A percentile compares a stretch with the other conserved stretches of the same genome.
phyloP scores from a whole-genome alignment of 1,140 invertebrate species.

The Chironomus striatipennis region DNA sequence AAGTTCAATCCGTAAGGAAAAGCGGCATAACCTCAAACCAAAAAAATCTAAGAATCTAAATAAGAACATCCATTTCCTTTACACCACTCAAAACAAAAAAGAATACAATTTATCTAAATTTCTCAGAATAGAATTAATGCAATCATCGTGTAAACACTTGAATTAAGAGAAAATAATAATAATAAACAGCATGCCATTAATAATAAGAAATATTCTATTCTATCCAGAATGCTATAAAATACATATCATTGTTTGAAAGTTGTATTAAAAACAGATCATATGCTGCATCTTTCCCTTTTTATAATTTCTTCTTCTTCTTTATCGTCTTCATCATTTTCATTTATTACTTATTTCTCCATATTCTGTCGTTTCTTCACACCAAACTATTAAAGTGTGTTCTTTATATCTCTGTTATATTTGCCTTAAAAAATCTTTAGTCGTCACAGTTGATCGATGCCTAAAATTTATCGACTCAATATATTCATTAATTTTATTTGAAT shows the following conservation, averaged over 20 bases:
- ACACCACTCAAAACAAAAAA: too few species aligned
- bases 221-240: not conserved
- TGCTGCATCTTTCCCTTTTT: not conserved
- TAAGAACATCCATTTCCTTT: too few species aligned
- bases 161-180: too few species aligned
- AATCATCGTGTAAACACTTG: too few species aligned
- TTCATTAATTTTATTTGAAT: not conserved
- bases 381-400: not conserved
- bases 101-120: too few species aligned
- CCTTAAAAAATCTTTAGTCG: not conserved
- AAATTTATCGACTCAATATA: slow-evolving; percentile 9
- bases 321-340: not conserved
- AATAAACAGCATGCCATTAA: too few species aligned
- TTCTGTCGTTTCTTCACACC: not conserved
- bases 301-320: not conserved
- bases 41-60: too few species aligned
- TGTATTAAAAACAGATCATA: slow-evolving; percentile 1
- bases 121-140: too few species aligned
- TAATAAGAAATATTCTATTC: too few species aligned
- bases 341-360: not conserved
- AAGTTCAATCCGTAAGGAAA: too few species aligned
- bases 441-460: slow-evolving; percentile 11
- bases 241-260: slow-evolving; percentile 1
- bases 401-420: not conserved
- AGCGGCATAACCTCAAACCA: too few species aligned